A percentile compares a stretch with the other conserved stretches of the same genome.
phyloP scores from a whole-genome alignment of 2,888 invertebrate species.

The Acleris holmiana region DNA sequence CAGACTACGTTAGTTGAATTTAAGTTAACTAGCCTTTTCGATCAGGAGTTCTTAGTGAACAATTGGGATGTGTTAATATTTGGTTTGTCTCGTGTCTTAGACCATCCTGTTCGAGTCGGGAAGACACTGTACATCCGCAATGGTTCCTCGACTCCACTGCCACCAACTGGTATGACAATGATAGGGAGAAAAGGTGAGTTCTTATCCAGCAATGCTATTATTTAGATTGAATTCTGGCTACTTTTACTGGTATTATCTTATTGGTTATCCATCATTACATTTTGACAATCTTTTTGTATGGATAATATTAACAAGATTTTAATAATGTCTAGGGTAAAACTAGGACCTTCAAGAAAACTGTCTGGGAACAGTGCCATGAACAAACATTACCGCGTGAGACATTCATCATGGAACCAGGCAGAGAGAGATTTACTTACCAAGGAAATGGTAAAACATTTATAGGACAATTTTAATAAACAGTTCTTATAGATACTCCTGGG shows the following conservation, averaged over 20 bases:
- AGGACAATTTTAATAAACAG: neutral
- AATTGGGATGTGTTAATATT: neutral
- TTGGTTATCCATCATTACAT: too few species aligned
- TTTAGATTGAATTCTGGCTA: neutral
- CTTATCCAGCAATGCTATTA: neutral
- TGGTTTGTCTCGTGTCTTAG: slow-evolving; percentile 45
- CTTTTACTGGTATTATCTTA: too few species aligned
- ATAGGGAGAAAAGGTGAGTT: slow-evolving; percentile 62
- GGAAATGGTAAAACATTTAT: slow-evolving; percentile 78
- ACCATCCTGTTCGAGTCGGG: slow-evolving; percentile 82
- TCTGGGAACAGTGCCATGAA: slow-evolving; percentile 57
- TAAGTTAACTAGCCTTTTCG: too few species aligned
- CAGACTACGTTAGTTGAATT: too few species aligned
- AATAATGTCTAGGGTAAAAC: slow-evolving; percentile 52
- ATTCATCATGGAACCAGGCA: slow-evolving; percentile 65
- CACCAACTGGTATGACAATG: slow-evolving; percentile 85
- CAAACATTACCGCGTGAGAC: slow-evolving; percentile 47
- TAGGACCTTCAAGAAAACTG: slow-evolving; percentile 60
- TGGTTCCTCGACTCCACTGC: slow-evolving; percentile 86
- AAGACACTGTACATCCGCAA: slow-evolving; percentile 86
- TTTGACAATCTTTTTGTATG: too few species aligned
- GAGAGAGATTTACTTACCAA: slow-evolving; percentile 83
- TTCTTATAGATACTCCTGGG: too few species aligned
- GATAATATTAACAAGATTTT: too few species aligned
- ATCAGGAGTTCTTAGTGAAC: too few species aligned